Evolutionary conservation across 2,113 vertebrate species (phyloP), one percentile per base, ranked within the genome.

Genomic region (Melanerpes aurifrons): DNA sequence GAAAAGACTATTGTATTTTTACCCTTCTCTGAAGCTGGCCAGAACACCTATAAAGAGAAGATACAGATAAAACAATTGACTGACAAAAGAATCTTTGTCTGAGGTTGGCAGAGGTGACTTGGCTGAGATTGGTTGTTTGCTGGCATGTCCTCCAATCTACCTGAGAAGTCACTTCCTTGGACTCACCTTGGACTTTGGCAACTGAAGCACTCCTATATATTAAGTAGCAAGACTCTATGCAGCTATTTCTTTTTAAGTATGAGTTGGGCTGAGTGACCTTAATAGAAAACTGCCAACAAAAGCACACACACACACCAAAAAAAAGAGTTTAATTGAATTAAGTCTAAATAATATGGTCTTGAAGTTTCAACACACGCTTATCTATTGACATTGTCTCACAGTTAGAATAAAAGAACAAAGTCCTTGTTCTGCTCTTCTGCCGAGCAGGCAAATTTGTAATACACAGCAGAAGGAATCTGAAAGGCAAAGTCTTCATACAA

Each of bases 241-340:
- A 81, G 71, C 32, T 80, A 53, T 89, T 93, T 90, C 85, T 93
- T 92, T 90, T 82, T 15, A 92, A 89, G 31, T 37, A 12, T 14
- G 14, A 88, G 48, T 56, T 84, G 0, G 1, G 28, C 68, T 63
- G 80, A 72, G 21, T 78, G 89, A 89, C 87, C 78, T 92, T 87
- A 89, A n/a, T 26, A 93, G 76, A 91, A 96, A 94, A 93, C 79
- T 80, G 87, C 95, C 88, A 93, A 89, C 89, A 92, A 92, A 94
- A 85, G 83, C 90, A 86, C 68, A 91, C 35, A 37, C 35, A 37
- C 35, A 37, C 37, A 37, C 37, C 37, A 74, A 83, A 80, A 84
- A 93, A 68, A 68, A 40, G 40, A 59, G 47, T 80, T 89, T 82
- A 96, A 95, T 90, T 86, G 24, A 86, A 95, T 96, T 96, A 95